These are phyloP conservation scores for Seladonia tumulorum DNA, from an alignment of 2,888 invertebrate genomes.

Conservation along the genomic window DNA sequence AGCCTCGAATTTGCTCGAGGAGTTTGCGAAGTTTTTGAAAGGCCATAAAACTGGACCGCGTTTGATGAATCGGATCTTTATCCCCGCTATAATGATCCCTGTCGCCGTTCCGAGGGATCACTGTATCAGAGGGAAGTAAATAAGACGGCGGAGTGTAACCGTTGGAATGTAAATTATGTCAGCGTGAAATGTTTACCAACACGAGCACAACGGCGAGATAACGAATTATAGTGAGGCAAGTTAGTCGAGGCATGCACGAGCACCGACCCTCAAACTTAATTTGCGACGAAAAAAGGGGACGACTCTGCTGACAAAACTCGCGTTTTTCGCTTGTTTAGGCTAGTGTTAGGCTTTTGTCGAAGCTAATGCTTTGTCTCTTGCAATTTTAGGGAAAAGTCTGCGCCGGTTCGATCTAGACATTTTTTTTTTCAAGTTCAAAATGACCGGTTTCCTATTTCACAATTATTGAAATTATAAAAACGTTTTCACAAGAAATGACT, in stretches of 20 bases:
- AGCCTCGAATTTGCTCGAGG: neutral
- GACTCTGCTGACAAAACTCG: neutral
- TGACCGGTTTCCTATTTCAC: no score
- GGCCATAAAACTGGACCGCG: neutral
- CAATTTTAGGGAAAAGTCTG: neutral
- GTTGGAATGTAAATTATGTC: constrained; percentile 10
- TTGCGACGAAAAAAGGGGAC: neutral
- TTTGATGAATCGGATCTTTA: constrained; percentile 9
- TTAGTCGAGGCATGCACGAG: neutral
- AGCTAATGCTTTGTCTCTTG: neutral
- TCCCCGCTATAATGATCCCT: neutral
- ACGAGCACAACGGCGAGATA: neutral
- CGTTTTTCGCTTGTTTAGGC: neutral
- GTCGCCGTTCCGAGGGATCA: neutral
- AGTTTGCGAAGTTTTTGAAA: neutral
- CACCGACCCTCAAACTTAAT: neutral
- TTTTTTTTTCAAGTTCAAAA: no score
- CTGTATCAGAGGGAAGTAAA: neutral
- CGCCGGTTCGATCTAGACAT: no score
- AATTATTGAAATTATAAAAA: no score
- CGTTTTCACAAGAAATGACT: no score
- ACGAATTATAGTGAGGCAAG: neutral
- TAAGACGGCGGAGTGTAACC: neutral
- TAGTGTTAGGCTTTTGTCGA: neutral
- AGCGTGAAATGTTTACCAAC: neutral